Evolutionary conservation across 2,797 vertebrate genomes (phyloP).

Genomic region (Menidia menidia): DNA sequence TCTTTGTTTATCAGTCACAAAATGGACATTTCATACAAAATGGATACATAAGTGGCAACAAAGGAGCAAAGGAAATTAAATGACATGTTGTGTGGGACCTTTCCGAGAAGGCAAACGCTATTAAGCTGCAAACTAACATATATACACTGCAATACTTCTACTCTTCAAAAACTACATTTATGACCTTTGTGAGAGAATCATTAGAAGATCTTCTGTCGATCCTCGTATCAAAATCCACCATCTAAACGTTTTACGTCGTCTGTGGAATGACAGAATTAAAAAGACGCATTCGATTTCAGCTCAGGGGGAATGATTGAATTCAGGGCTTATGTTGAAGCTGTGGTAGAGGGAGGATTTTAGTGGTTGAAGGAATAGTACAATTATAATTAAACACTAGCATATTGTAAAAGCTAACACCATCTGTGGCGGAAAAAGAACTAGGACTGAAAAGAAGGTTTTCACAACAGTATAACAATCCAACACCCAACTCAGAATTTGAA

Average conservation of each 20-base stretch:
- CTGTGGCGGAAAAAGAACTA: neutral
- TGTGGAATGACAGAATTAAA: too few species aligned
- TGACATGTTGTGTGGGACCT: constrained; percentile 35
- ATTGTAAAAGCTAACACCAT: too few species aligned
- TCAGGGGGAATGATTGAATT: neutral
- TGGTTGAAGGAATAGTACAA: neutral
- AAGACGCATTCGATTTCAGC: neutral
- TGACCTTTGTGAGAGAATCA: neutral
- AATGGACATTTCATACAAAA: constrained; percentile 18
- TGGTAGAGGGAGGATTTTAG: neutral
- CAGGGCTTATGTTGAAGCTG: neutral
- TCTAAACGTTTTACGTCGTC: neutral
- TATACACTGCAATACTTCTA: constrained; percentile 17
- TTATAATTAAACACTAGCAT: neutral
- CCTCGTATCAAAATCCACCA: neutral
- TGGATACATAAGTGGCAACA: constrained; percentile 46
- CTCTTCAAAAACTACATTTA: too few species aligned
- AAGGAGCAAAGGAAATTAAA: constrained; percentile 43
- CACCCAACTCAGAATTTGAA: neutral
- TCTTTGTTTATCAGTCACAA: constrained; percentile 41
- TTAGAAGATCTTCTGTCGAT: neutral
- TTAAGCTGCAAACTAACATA: constrained; percentile 30
- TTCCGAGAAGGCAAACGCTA: constrained; percentile 33
- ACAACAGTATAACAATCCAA: neutral
- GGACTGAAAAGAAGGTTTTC: too few species aligned